These are phyloP conservation scores for Ecliptopera silaceata DNA, from an alignment of 2,888 invertebrate species.

Conservation along the genomic window DNA sequence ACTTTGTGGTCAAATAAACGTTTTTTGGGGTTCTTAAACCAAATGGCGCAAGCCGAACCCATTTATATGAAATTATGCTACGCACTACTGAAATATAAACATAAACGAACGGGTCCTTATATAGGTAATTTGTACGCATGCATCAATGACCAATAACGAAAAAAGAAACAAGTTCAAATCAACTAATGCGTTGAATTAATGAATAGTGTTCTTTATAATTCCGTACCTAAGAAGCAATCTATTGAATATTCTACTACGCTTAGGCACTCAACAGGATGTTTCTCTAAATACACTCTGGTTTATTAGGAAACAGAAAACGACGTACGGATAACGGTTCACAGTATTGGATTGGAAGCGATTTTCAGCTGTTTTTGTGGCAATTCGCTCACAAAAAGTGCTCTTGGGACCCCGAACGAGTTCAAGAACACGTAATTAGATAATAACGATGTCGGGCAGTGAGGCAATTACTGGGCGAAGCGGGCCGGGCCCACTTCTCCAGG, in stretches of 20 bases:
- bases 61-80: too few relatives aligned
- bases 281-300: slow-evolving; percentile 18
- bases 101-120: too few relatives aligned
- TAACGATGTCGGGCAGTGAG: slow-evolving; percentile 51
- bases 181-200: too few relatives aligned
- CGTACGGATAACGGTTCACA: slow-evolving; percentile 22
- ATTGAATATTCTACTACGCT: slow-evolving; percentile 17
- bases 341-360: slow-evolving; percentile 28
- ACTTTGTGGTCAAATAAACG: neutral
- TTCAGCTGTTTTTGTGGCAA: slow-evolving; percentile 26
- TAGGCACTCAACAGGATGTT: slow-evolving; percentile 20
- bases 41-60: neutral
- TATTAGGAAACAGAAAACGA: slow-evolving; percentile 24
- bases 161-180: too few relatives aligned
- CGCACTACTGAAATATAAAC: too few relatives aligned
- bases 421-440: slow-evolving; percentile 49
- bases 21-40: neutral
- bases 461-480: slow-evolving; percentile 48
- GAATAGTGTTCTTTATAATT: neutral
- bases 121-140: too few relatives aligned
- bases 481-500: slow-evolving; percentile 28
- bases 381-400: slow-evolving; percentile 29
- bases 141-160: too few relatives aligned
- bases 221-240: slow-evolving; percentile 5
- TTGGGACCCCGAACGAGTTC: slow-evolving; percentile 37